A percentile compares a stretch with the other conserved stretches of the same genome.
Evolutionary conservation across 2,797 vertebrate genomes (phyloP).

Genomic region (Numenius phaeopus): DNA sequence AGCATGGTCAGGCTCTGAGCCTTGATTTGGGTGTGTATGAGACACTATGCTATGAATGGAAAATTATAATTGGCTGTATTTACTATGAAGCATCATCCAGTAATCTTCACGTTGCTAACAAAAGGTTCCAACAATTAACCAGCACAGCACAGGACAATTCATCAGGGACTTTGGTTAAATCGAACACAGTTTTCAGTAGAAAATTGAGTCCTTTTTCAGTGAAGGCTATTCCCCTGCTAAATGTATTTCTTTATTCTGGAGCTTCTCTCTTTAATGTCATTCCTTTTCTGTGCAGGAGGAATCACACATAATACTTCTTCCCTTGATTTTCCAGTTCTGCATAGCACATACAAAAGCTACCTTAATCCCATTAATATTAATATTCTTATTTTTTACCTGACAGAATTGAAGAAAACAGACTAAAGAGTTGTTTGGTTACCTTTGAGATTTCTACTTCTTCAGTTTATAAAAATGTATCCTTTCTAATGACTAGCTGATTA

Average conservation of each 20-base stretch:
- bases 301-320: neutral
- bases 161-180: neutral
- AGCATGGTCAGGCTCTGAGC: neutral
- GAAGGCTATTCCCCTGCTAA: neutral
- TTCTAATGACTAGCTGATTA: neutral
- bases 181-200: neutral
- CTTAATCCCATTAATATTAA: constrained; percentile 3
- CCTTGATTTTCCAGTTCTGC: neutral
- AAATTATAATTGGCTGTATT: neutral
- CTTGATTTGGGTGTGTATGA: neutral
- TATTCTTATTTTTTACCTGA: neutral
- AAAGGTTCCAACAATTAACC: neutral
- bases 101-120: neutral
- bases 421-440: neutral
- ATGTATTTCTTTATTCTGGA: neutral
- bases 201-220: neutral
- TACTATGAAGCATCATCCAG: neutral
- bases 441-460: constrained; percentile 35
- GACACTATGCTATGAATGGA: neutral
- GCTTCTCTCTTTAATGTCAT: neutral
- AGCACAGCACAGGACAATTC: neutral
- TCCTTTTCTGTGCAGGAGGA: neutral
- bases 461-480: neutral
- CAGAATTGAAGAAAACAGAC: constrained; percentile 29
- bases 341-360: neutral